Conservation (phyloP, 2,113 vertebrate genomes). For the Vidua chalybeata region DNA sequence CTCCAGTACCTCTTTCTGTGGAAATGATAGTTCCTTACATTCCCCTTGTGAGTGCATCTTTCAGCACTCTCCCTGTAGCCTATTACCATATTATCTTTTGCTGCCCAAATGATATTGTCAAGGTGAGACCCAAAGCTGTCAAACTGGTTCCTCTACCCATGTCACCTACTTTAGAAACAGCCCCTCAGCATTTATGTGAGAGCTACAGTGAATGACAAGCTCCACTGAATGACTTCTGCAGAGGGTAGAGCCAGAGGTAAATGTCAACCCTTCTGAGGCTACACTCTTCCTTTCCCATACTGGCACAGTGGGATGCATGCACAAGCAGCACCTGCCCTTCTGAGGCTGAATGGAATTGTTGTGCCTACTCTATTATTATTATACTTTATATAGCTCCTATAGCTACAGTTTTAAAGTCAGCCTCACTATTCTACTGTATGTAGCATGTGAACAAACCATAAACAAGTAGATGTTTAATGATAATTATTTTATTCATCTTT, state of each 20-base stretch:
- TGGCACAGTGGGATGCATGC: neutral
- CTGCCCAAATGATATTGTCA: neutral
- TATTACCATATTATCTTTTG: neutral
- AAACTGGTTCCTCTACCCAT: neutral
- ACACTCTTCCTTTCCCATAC: neutral
- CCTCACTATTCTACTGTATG: neutral
- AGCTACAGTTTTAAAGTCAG: neutral
- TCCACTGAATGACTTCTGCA: neutral
- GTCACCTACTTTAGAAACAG: neutral
- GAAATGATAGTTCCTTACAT: neutral
- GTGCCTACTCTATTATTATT: neutral
- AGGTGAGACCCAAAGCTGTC: neutral
- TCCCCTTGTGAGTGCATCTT: neutral
- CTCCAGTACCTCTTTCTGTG: neutral
- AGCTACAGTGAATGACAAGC: neutral
- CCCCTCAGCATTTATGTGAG: neutral
- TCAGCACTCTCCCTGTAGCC: neutral
- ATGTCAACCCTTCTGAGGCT: neutral
- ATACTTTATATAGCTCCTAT: neutral
- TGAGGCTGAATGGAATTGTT: neutral
- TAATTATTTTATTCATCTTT: neutral
- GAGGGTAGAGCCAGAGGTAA: neutral
- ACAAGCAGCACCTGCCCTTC: neutral
- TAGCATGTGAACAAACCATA: neutral
- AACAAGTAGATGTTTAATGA: neutral